Base-by-base conservation (phyloP, 2,888 invertebrate genomes). In the Hedychridium roseum region DNA sequence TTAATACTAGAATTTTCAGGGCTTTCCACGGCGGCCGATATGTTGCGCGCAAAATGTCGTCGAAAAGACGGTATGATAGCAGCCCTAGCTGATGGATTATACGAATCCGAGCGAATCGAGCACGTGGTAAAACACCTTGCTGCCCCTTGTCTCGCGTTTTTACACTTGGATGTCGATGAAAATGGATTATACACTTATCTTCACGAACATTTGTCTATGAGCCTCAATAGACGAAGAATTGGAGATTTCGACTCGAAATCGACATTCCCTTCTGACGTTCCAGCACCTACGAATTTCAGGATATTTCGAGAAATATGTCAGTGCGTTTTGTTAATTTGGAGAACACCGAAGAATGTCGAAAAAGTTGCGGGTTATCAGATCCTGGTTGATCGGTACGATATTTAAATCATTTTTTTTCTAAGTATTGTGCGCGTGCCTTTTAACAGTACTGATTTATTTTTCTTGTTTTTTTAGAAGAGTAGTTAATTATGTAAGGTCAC, bases 21-120 rank as follows among this genome's bases (percentile, higher is more conserved):
- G 18, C 16, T 64, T 3, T 32, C 21, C 16, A 34, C 54, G 5
- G 50, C 59, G 2, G 32, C 63, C 7, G 41, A 55, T 26, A 32
- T 55, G n/a, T 52, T 66, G 12, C 57, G 44, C 39, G 39, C 37
- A 9, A 60, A 61, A 34, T 64, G 58, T 46, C 54, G 51, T 18
- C 51, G 40, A 17, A 60, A 62, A 31, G 54, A 64, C 4, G 50
- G 54, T 12, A 57, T 65, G 50, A 63, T 64, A 17, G 50, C 57
- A 1, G 44, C 50, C 5, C 43, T 64, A 16, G 60, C 57, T 4
- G 47, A 43, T 14, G 56, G 48, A 32, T 38, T 66, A n/a, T 50
- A 42, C 26, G 54, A 54, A 23, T 47, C 47, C 7, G 47, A 42
- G 6, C 35, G 51, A 15, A 31, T 53, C 27, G 60, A 56, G 15